Evolutionary conservation across 2,888 invertebrate species (phyloP).

Genomic region (Cybosia mesomella): DNA sequence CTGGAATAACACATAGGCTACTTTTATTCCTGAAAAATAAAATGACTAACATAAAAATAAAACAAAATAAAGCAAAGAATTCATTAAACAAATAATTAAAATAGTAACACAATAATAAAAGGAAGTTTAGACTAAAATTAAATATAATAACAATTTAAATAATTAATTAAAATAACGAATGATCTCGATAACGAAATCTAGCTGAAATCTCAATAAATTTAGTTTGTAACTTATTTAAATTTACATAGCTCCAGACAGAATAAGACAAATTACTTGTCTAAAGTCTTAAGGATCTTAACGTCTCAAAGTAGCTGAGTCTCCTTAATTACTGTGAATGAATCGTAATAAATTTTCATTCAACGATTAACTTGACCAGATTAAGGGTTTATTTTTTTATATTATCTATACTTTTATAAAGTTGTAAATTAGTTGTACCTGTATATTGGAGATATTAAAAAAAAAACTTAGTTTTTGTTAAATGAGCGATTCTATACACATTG

Average conservation of each 20-base stretch:
- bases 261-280: conserved; percentile 35
- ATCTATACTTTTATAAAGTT: too few species aligned
- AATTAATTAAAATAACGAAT: background rate
- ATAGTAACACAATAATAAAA: too few species aligned
- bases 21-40: too few species aligned
- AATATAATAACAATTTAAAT: background rate
- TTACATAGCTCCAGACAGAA: background rate
- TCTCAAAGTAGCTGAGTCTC: background rate
- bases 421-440: too few species aligned
- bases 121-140: background rate
- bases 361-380: background rate
- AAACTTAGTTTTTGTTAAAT: too few species aligned
- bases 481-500: too few species aligned
- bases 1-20: too few species aligned
- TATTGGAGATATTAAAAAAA: too few species aligned
- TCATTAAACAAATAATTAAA: too few species aligned
- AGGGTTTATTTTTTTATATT: too few species aligned
- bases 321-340: conserved; percentile 1
- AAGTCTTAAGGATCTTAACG: conserved; percentile 10
- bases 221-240: background rate
- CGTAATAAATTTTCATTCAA: background rate
- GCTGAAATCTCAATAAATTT: background rate
- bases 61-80: too few species aligned
- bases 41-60: too few species aligned
- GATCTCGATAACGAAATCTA: background rate